Evolutionary conservation across 2,888 invertebrate species (phyloP).

Genomic region (Operophtera brumata): DNA sequence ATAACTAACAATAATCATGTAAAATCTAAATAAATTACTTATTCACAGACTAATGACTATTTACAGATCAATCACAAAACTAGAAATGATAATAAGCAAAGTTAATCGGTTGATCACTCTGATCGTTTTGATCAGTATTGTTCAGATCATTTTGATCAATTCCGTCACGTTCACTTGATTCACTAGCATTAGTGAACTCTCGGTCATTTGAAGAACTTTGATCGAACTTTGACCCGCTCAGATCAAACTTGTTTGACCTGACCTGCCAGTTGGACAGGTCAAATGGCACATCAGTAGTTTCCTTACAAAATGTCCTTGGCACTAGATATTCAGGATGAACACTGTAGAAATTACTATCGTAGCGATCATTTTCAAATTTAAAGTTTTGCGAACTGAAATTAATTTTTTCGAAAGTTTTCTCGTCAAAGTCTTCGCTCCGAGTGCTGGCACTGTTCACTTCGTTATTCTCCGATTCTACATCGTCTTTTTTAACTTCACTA

Average conservation of each 20-base stretch:
- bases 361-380: slow-evolving; percentile 30
- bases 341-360: slow-evolving; percentile 32
- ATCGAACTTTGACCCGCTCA: slow-evolving; percentile 39
- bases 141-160: slow-evolving; percentile 36
- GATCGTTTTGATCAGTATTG: slow-evolving; percentile 41
- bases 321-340: slow-evolving; percentile 45
- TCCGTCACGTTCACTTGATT: slow-evolving; percentile 45
- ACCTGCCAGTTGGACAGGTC: slow-evolving; percentile 69
- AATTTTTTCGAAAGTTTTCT: slow-evolving; percentile 30
- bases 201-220: slow-evolving; percentile 27
- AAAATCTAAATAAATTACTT: slow-evolving; percentile 67
- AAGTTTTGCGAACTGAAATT: slow-evolving; percentile 28
- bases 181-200: slow-evolving; percentile 44
- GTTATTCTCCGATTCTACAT: slow-evolving; percentile 33
- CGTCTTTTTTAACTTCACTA: slow-evolving; percentile 39
- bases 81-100: slow-evolving; percentile 76
- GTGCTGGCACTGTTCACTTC: slow-evolving; percentile 38
- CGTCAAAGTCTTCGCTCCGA: slow-evolving; percentile 33
- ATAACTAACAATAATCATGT: slow-evolving; percentile 30
- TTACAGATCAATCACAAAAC: slow-evolving; percentile 34
- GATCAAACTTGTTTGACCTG: slow-evolving; percentile 20
- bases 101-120: slow-evolving; percentile 66
- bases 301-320: slow-evolving; percentile 40
- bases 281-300: slow-evolving; percentile 59
- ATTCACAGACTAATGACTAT: slow-evolving; percentile 68